A percentile compares a stretch with the other conserved stretches of the same genome.
Evolutionary conservation across 1,140 invertebrate species (phyloP).

Genomic region (Neotoxoptera formosana): DNA sequence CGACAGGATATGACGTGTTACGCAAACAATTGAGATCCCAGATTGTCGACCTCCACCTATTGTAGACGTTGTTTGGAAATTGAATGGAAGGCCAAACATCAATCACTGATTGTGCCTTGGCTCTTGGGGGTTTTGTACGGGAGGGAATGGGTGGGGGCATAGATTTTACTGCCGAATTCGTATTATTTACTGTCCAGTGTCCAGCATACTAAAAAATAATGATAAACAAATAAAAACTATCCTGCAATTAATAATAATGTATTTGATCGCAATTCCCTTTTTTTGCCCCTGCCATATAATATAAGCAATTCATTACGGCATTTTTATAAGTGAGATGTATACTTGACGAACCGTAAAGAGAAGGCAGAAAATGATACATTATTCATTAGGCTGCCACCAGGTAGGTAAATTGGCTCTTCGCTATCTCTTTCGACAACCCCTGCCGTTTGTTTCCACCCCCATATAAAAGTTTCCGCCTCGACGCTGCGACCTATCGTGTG

Average conservation of each 20-base stretch:
- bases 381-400: conserved; percentile 35
- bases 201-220: not conserved
- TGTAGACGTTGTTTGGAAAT: conserved; percentile 43
- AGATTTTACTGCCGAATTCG: conserved; percentile 18
- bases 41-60: conserved; percentile 40
- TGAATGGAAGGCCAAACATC: conserved; percentile 53
- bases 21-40: conserved; percentile 53
- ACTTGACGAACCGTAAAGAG: not conserved
- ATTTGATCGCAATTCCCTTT: not conserved
- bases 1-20: conserved; percentile 51
- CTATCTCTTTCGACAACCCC: conserved; percentile 13
- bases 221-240: not conserved
- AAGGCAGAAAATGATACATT: conserved; percentile 7
- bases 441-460: not conserved
- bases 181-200: not conserved
- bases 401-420: conserved; percentile 42
- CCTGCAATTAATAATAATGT: not conserved
- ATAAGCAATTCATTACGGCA: not conserved
- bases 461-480: conserved; percentile 30
- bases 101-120: conserved; percentile 24
- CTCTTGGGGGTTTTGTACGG: not conserved
- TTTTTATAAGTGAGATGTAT: conserved; percentile 20
- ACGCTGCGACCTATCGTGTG: not conserved
- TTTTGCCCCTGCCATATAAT: not conserved
- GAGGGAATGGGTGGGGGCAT: not conserved